Conservation (phyloP, 2,888 invertebrate species). For the Melikaiella ostensackeni region DNA sequence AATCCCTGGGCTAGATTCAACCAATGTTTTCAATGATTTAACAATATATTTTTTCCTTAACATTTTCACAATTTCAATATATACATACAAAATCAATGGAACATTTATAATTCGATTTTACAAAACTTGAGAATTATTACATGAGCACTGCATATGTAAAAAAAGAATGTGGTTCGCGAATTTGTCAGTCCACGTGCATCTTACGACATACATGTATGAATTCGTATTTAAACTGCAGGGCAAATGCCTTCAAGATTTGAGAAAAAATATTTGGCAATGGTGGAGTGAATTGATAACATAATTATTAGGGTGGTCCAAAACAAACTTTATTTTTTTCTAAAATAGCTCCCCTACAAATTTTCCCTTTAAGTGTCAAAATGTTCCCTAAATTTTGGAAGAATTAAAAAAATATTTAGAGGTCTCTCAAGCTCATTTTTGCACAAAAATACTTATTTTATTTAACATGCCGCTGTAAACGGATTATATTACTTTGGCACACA, state of each 20-base stretch:
- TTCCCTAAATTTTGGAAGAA: too few relatives aligned
- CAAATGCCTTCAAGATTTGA: not conserved
- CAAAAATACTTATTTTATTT: too few relatives aligned
- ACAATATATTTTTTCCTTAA: conserved; percentile 60
- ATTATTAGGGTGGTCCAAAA: too few relatives aligned
- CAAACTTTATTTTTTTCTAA: too few relatives aligned
- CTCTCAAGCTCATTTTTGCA: too few relatives aligned
- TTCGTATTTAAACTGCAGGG: not conserved
- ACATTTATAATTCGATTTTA: conserved; percentile 56
- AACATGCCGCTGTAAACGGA: too few relatives aligned
- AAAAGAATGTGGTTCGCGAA: not conserved
- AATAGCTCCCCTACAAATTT: too few relatives aligned
- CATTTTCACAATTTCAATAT: conserved; percentile 59
- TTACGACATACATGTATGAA: not conserved
- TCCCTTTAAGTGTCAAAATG: too few relatives aligned
- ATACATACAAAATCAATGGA: conserved; percentile 61
- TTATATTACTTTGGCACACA: too few relatives aligned
- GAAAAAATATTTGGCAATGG: not conserved
- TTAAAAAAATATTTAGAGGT: too few relatives aligned
- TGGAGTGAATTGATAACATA: not conserved
- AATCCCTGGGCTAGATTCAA: not conserved
- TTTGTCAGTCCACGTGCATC: not conserved
- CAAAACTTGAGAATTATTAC: conserved; percentile 50
- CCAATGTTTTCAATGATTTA: conserved; percentile 41
- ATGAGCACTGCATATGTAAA: conserved; percentile 1